Evolutionary conservation across 2,797 vertebrate genomes (phyloP), one percentile per base, ranked within the genome.

Genomic region (Basileuterus tristriatus): DNA sequence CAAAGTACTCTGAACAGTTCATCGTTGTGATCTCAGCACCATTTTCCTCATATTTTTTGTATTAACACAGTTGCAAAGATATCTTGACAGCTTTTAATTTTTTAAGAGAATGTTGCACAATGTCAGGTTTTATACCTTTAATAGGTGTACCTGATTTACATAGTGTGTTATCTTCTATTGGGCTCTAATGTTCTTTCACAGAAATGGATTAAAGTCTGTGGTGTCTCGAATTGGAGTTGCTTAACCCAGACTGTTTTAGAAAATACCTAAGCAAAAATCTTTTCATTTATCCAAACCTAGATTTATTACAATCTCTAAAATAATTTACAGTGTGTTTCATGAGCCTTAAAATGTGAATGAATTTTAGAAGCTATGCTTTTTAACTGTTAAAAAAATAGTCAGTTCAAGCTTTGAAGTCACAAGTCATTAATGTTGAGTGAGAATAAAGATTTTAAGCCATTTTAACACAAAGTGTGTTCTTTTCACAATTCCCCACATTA

Each of bases 371-470:
- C 5, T 15, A 39, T 80, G 65, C 50, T 83, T 85, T 94, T 80
- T 85, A 53, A 60, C 27, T 56, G 41, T 47, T 92, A 69, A 90
- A 92, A 94, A 82, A 77, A 60, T 18, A 86, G 60, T 67, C 39
- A 93, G 34, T 49, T 89, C 46, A 64, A 50, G 53, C 41, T 85
- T 92, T 60, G 14, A 89, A 87, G 89, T 91, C 87, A 60, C 52
- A 92, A 95, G 46, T 81, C 89, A 77, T 89, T 76, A 75, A 26
- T 74, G 64, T 37, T 92, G 65, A 80, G 49, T 53, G 60, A 82
- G 63, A 91, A 64, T 77, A 74, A 92, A 80, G 94, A 80, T 74
- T 90, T 72, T 68, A 87, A 96, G 76, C 76, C 71, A 46, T 92
- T 89, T 92, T 75, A 89, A 81, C 79, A n/a, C 36, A 3, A 91